Percentiles rank a stretch among this genome's conserved stretches.
Conservation (phyloP, 2,113 vertebrate species). For the Gasterosteus aculeatus region DNA sequence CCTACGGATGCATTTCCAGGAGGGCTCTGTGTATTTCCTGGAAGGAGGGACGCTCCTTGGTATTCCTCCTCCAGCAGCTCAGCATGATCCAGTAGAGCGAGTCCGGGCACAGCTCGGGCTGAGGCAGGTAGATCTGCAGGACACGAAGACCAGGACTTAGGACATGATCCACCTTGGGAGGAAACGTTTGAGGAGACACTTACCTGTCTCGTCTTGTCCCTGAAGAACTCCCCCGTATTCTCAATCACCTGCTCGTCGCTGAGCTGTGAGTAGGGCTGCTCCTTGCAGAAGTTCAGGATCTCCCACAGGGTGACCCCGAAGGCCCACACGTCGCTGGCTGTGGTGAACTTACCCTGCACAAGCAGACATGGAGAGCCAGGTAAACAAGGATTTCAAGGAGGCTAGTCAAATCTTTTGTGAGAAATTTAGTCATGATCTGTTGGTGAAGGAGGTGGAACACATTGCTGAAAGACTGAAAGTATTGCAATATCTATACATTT, state of each 20-base stretch:
- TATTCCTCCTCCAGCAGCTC: constrained; percentile 95
- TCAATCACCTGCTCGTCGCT: constrained; percentile 98
- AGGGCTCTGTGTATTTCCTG: constrained; percentile 90
- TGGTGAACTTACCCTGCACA: constrained; percentile 96
- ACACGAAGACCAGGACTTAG: not conserved
- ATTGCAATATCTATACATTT: too few relatives aligned
- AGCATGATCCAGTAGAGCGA: constrained; percentile 96
- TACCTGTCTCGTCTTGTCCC: constrained; percentile 96
- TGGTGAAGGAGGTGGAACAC: too few relatives aligned
- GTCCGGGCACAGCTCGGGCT: constrained; percentile 91
- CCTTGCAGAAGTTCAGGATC: constrained; percentile 93
- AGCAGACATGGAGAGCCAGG: not conserved
- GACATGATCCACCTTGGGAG: not conserved
- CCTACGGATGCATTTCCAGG: constrained; percentile 82
- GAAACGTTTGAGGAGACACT: not conserved
- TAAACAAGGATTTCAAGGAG: not conserved
- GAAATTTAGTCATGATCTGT: not conserved
- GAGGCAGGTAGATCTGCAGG: constrained; percentile 91
- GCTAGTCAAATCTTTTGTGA: not conserved
- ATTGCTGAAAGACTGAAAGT: too few relatives aligned
- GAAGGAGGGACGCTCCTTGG: constrained; percentile 93
- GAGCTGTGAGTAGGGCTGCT: constrained; percentile 95
- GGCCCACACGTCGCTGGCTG: constrained; percentile 97
- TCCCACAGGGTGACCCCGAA: constrained; percentile 97
- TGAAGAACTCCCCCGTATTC: constrained; percentile 99